A percentile compares a stretch with the other conserved stretches of the same genome.
These are phyloP conservation scores for Troides aeacus DNA, from an alignment of 2,888 invertebrate species.

Conservation along the genomic window DNA sequence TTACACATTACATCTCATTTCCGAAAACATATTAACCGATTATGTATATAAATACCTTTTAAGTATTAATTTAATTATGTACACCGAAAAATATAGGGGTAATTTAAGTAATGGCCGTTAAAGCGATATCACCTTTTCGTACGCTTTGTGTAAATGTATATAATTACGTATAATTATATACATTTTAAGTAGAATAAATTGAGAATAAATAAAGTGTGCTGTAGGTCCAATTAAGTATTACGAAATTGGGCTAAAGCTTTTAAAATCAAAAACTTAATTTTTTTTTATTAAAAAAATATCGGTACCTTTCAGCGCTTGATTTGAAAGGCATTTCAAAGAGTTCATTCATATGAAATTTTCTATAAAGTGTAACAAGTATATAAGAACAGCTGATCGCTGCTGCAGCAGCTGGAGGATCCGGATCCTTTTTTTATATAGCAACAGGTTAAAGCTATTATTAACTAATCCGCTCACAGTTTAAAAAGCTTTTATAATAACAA, in stretches of 20 bases:
- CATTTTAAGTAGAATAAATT: background rate
- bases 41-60: constrained; percentile 4
- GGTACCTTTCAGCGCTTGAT: too few species aligned
- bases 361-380: too few species aligned
- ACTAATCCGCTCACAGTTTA: too few species aligned
- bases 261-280: background rate
- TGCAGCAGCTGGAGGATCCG: too few species aligned
- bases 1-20: constrained; percentile 4
- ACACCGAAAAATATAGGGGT: background rate
- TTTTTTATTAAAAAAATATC: background rate
- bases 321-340: too few species aligned
- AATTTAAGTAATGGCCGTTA: constrained; percentile 3
- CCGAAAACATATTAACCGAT: constrained; percentile 8
- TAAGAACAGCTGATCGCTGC: too few species aligned
- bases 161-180: background rate
- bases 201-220: background rate
- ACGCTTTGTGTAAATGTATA: background rate
- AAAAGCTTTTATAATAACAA: too few species aligned
- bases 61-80: constrained; percentile 10
- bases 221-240: background rate
- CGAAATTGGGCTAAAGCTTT: background rate
- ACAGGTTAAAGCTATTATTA: too few species aligned
- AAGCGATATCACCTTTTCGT: background rate
- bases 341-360: too few species aligned
- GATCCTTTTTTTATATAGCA: too few species aligned